Percentiles rank a stretch among this genome's conserved stretches.
Conservation (phyloP, 2,797 vertebrate genomes). For the Parotocinclus haroldoi region DNA sequence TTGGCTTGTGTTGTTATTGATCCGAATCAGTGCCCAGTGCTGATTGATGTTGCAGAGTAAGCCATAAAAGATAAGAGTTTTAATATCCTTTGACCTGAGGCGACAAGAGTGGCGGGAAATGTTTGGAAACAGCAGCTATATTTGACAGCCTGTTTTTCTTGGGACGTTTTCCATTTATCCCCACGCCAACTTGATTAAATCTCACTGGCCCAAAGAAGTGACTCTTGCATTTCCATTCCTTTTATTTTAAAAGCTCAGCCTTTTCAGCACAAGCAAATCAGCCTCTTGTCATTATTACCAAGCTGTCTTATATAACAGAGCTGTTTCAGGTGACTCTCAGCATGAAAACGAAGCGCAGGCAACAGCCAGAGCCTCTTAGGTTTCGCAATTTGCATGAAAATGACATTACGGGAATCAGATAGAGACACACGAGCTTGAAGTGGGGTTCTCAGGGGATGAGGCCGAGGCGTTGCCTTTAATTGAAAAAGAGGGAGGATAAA, state of each 20-base stretch:
- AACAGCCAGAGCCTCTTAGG: constrained; percentile 36
- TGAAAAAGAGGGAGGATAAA: constrained; percentile 57
- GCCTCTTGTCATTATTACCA: constrained; percentile 25
- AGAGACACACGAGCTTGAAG: constrained; percentile 46
- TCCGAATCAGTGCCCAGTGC: too few species aligned
- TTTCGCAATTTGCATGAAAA: constrained; percentile 66
- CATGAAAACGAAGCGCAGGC: constrained; percentile 32
- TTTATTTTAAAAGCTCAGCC: constrained; percentile 26
- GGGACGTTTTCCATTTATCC: constrained; percentile 26
- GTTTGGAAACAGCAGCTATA: neutral
- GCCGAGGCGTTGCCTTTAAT: constrained; percentile 58
- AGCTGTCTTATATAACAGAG: constrained; percentile 20
- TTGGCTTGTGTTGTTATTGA: too few species aligned
- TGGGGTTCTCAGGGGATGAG: constrained; percentile 53
- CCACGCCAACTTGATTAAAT: constrained; percentile 40
- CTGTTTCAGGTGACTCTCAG: constrained; percentile 43
- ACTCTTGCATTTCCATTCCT: constrained; percentile 9
- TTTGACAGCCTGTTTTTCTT: constrained; percentile 24
- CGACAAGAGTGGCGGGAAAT: too few species aligned
- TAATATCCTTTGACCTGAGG: neutral
- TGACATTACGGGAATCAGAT: constrained; percentile 63
- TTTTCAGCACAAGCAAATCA: constrained; percentile 23
- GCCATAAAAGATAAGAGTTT: neutral
- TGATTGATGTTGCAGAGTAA: neutral
- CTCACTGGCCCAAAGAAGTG: constrained; percentile 25